Evolutionary conservation across 2,888 invertebrate genomes (phyloP).

Genomic region (Drosophila tripunctata): DNA sequence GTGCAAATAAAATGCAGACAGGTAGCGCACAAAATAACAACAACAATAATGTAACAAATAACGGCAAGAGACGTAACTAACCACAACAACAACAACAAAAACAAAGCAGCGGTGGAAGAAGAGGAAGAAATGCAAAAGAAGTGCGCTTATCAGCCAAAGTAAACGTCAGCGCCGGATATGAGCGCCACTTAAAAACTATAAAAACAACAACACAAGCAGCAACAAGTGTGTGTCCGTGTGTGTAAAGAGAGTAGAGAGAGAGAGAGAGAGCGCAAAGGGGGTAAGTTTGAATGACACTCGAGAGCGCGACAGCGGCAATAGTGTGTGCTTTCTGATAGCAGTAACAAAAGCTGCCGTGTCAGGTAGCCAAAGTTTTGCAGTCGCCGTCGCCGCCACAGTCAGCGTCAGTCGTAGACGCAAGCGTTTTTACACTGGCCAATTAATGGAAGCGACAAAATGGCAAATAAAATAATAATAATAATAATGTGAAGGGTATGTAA

Average conservation of each 20-base stretch:
- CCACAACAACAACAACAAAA: conserved; percentile 9
- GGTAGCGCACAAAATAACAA: conserved; percentile 36
- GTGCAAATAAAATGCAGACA: conserved; percentile 47
- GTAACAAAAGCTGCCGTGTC: conserved; percentile 59
- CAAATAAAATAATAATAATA: conserved; percentile 68
- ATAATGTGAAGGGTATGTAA: conserved; percentile 65
- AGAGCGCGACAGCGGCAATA: conserved; percentile 31
- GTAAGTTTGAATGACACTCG: conserved; percentile 5
- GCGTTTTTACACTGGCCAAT: conserved; percentile 67
- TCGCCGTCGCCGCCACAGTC: conserved; percentile 12
- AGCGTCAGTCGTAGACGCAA: conserved; percentile 6
- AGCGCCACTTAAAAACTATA: conserved; percentile 80
- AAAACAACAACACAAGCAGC: conserved; percentile 66
- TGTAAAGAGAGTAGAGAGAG: conserved; percentile 8
- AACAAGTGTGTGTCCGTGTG: conserved; percentile 60
- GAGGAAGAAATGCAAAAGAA: conserved; percentile 37
- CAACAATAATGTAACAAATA: conserved; percentile 12
- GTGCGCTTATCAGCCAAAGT: conserved; percentile 74
- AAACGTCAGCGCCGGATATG: conserved; percentile 78
- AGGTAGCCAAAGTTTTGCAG: conserved; percentile 56
- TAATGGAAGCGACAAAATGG: conserved; percentile 76
- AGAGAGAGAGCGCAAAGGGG: conserved; percentile 8
- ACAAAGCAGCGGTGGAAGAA: background rate
- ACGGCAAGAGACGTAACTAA: conserved; percentile 25
- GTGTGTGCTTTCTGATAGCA: conserved; percentile 49